Conservation (phyloP, 2,888 invertebrate genomes). For the Coremacera marginata region DNA sequence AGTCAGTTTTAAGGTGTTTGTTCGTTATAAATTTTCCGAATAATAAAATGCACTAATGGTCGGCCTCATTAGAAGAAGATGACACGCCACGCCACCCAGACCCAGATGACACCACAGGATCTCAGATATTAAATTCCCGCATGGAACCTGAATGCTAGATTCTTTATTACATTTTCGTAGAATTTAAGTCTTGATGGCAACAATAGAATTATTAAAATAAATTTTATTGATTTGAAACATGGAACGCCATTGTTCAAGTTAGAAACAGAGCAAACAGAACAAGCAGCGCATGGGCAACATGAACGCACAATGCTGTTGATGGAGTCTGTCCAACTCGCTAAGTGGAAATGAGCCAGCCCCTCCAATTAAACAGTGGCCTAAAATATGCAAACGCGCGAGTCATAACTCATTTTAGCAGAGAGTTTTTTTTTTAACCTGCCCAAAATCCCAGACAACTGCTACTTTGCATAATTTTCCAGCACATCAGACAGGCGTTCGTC, state of each 20-base stretch:
- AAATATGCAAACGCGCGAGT: slow-evolving; percentile 68
- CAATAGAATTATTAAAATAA: not conserved
- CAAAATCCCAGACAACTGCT: slow-evolving; percentile 46
- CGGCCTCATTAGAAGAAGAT: slow-evolving; percentile 41
- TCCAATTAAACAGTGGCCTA: slow-evolving; percentile 69
- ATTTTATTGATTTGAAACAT: slow-evolving; percentile 1
- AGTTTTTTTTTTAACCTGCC: slow-evolving; percentile 45
- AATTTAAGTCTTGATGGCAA: slow-evolving; percentile 41
- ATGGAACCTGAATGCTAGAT: slow-evolving; percentile 5
- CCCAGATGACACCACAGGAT: slow-evolving; percentile 39
- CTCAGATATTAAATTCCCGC: slow-evolving; percentile 20
- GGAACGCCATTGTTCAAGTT: not conserved
- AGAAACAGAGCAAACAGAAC: slow-evolving; percentile 1
- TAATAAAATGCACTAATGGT: slow-evolving; percentile 31
- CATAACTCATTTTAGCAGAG: slow-evolving; percentile 65
- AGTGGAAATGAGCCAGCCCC: slow-evolving; percentile 47
- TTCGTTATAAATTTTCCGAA: slow-evolving; percentile 35
- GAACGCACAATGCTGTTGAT: not conserved
- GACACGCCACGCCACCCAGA: slow-evolving; percentile 45
- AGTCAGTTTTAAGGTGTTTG: slow-evolving; percentile 33
- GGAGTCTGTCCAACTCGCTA: slow-evolving; percentile 13
- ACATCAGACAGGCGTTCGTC: not conserved
- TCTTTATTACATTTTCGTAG: slow-evolving; percentile 50
- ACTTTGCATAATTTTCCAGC: slow-evolving; percentile 62
- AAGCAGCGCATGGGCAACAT: not conserved